Conservation (phyloP, 2,113 vertebrate genomes). For the Macquaria ambigua region DNA sequence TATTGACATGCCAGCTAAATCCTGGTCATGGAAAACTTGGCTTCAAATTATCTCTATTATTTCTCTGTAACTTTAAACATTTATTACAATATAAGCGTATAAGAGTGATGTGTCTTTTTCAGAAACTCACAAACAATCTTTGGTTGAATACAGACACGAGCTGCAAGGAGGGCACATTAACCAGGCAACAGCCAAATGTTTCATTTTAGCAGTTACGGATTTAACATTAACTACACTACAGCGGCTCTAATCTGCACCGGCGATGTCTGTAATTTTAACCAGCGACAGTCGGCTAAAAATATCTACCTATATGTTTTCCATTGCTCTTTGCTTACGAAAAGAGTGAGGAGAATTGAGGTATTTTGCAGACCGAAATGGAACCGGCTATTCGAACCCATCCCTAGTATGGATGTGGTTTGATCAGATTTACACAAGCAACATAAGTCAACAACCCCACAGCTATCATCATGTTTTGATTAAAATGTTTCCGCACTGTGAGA, state of each 20-base stretch:
- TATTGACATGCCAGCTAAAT: background rate
- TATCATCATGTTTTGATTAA: background rate
- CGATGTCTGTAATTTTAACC: background rate
- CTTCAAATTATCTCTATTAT: background rate
- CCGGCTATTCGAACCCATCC: background rate
- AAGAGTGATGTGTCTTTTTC: background rate
- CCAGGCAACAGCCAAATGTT: background rate
- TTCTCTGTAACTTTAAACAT: background rate
- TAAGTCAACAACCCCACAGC: background rate
- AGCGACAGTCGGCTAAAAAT: background rate
- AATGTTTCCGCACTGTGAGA: background rate
- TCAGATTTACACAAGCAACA: background rate
- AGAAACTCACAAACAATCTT: background rate
- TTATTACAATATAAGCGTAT: background rate
- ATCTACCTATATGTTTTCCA: background rate
- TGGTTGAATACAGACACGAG: background rate
- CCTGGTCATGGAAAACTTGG: background rate
- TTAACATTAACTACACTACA: background rate
- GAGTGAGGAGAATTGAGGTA: background rate
- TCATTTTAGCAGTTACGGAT: background rate
- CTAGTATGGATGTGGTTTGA: background rate
- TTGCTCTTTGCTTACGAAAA: background rate
- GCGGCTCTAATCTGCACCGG: too few species aligned
- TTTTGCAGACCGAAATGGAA: background rate
- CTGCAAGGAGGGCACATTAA: background rate